A percentile compares a stretch with the other conserved stretches of the same genome.
Evolutionary conservation across 2,113 vertebrate species (phyloP).

Genomic region (Dermatemys mawii): DNA sequence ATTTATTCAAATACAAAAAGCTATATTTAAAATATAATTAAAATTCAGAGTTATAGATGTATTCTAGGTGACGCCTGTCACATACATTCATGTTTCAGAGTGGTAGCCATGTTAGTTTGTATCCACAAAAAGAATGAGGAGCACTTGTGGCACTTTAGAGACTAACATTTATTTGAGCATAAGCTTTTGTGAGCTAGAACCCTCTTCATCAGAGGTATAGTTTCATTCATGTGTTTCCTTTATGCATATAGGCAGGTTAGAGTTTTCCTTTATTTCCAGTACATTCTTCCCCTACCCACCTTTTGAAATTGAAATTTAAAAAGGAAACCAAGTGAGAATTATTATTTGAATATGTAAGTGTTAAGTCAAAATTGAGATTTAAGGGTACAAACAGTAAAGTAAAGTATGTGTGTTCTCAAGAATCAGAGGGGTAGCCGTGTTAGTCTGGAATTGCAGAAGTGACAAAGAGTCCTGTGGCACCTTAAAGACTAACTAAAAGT

Average conservation of each 20-base stretch:
- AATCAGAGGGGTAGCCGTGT: no score
- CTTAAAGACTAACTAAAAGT: no score
- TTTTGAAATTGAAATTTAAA: background rate
- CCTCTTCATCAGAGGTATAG: no score
- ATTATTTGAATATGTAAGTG: background rate
- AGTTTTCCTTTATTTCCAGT: background rate
- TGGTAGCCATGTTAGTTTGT: no score
- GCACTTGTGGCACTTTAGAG: no score
- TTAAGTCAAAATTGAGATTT: background rate
- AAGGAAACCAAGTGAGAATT: background rate
- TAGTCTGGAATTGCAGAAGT: no score
- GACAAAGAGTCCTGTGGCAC: no score
- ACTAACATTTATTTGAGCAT: no score
- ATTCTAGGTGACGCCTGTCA: background rate
- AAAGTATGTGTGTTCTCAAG: accelerated
- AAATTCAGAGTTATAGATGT: background rate
- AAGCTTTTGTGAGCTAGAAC: no score
- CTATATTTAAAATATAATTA: background rate
- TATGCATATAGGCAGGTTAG: background rate
- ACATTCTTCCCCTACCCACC: background rate
- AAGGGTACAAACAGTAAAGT: background rate
- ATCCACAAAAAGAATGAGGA: no score
- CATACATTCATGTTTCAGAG: background rate
- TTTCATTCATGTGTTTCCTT: background rate
- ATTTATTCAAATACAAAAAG: background rate